Evolutionary conservation across 2,888 invertebrate species (phyloP).

Genomic region (Cephus nigrinus): DNA sequence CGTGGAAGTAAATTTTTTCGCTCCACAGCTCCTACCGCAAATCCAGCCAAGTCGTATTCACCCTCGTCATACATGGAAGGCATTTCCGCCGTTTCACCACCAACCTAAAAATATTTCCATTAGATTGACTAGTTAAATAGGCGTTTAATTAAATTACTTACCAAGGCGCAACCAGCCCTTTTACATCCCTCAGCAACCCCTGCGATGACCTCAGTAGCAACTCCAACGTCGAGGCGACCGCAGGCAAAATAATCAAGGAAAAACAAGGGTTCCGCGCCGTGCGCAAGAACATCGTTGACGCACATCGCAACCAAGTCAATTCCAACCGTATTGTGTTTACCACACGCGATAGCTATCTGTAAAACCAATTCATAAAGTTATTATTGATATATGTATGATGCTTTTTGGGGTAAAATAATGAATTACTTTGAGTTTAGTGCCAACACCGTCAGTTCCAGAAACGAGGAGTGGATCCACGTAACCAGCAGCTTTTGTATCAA

Average conservation of each 20-base stretch:
- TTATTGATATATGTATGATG: neutral
- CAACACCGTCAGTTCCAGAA: constrained; percentile 96
- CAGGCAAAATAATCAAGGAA: constrained; percentile 98
- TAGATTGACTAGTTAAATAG: neutral
- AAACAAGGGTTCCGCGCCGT: constrained; percentile 95
- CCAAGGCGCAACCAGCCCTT: constrained; percentile 87
- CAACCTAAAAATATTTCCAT: constrained; percentile 69
- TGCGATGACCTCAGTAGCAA: constrained; percentile 82
- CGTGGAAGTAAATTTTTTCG: constrained; percentile 79
- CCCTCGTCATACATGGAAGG: constrained; percentile 89
- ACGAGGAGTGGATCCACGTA: constrained; percentile 88
- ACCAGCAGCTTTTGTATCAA: constrained; percentile 83
- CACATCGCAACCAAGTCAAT: constrained; percentile 98
- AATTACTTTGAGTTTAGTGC: constrained; percentile 91
- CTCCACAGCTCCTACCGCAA: constrained; percentile 94
- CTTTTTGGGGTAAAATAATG: neutral
- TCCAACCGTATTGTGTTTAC: constrained; percentile 86
- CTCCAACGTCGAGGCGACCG: constrained; percentile 82
- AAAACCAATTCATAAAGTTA: constrained; percentile 62
- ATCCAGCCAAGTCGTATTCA: constrained; percentile 96
- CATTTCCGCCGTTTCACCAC: constrained; percentile 98
- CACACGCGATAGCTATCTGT: constrained; percentile 84
- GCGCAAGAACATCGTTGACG: constrained; percentile 95
- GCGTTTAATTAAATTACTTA: constrained; percentile 61
- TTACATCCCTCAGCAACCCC: constrained; percentile 92